Percentiles rank a stretch among this genome's conserved stretches.
These are phyloP conservation scores for Pristionchus arcanus DNA, from an alignment of 2,888 invertebrate genomes.

Conservation along the genomic window DNA sequence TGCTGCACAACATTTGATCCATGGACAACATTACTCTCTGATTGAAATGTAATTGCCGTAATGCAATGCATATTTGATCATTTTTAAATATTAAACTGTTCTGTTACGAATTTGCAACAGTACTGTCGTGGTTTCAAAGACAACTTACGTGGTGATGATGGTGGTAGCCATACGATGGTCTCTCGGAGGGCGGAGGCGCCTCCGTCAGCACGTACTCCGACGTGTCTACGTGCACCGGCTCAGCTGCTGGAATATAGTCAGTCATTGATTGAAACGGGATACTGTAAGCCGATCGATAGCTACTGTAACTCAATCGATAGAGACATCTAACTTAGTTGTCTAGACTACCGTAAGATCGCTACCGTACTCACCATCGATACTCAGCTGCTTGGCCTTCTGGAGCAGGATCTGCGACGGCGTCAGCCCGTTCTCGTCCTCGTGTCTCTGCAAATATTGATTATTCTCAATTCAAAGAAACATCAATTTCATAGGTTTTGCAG, in stretches of 20 bases:
- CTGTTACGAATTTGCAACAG: too few species aligned
- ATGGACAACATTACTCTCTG: neutral
- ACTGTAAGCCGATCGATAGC: neutral
- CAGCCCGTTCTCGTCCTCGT: neutral
- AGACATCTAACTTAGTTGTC: too few species aligned
- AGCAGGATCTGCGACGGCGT: constrained; percentile 44
- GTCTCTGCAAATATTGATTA: neutral
- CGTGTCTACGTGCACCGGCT: neutral
- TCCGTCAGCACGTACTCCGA: constrained; percentile 52
- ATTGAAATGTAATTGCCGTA: too few species aligned
- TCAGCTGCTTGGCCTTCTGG: constrained; percentile 44
- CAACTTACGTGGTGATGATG: neutral
- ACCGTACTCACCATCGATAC: constrained; percentile 45
- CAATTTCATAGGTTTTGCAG: too few species aligned
- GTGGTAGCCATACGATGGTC: neutral
- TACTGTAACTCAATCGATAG: neutral
- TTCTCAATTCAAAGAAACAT: neutral
- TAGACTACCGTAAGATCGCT: too few species aligned
- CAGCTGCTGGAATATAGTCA: neutral
- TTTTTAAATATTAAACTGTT: too few species aligned
- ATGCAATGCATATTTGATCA: too few species aligned
- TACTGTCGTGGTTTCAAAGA: too few species aligned
- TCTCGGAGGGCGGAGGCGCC: neutral
- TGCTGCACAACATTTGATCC: too few species aligned
- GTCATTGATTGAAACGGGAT: neutral